Conservation (phyloP, 2,797 vertebrate species). For the Coreius guichenoti region DNA sequence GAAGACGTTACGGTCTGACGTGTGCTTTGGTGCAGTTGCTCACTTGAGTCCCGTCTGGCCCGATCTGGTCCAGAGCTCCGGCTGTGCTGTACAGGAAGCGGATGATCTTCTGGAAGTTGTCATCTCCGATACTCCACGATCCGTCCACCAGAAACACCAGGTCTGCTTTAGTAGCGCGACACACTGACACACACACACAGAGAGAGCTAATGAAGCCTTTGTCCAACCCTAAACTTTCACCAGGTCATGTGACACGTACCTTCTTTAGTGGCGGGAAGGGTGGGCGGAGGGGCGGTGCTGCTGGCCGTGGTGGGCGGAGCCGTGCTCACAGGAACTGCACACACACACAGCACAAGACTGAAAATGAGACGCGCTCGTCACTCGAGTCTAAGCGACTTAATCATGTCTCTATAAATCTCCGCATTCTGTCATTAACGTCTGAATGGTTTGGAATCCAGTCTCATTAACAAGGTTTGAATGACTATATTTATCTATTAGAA, state of each 20-base stretch:
- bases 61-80: slow-evolving; percentile 90
- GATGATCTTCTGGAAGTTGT: slow-evolving; percentile 97
- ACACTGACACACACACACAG: slow-evolving; percentile 76
- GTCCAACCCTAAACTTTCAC: background rate
- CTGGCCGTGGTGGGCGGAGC: slow-evolving; percentile 80
- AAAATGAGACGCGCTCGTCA: background rate
- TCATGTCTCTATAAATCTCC: background rate
- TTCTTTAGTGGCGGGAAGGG: slow-evolving; percentile 90
- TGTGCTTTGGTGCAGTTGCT: background rate
- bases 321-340: slow-evolving; percentile 84
- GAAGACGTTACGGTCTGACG: too few species aligned
- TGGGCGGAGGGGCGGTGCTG: slow-evolving; percentile 83
- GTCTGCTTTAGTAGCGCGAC: slow-evolving; percentile 92
- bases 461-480: too few species aligned
- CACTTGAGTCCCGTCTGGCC: slow-evolving; percentile 92
- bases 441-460: background rate
- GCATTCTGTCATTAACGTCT: background rate
- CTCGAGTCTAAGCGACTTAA: background rate
- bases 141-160: slow-evolving; percentile 95
- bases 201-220: background rate
- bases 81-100: slow-evolving; percentile 90
- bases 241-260: slow-evolving; percentile 72
- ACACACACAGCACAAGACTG: background rate
- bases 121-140: slow-evolving; percentile 97
- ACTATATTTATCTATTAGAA: background rate